These are phyloP conservation scores for Python bivittatus DNA, from an alignment of 2,113 vertebrate genomes.

Conservation along the genomic window DNA sequence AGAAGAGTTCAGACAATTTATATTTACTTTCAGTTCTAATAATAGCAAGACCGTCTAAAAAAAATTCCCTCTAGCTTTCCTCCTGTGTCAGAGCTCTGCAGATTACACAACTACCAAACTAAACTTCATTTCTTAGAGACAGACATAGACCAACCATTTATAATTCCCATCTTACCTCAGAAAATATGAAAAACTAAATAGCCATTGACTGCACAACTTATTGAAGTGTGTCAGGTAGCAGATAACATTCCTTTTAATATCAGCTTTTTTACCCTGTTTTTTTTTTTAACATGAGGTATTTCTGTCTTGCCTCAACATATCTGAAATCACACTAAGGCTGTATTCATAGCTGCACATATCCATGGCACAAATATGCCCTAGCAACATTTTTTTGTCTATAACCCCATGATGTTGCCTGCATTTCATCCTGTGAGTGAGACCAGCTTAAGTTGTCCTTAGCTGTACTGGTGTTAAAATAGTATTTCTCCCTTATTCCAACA, in stretches of 20 bases:
- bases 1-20: background rate
- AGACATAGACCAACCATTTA: no score
- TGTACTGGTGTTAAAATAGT: background rate
- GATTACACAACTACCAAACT: background rate
- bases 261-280: background rate
- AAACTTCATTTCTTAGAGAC: background rate
- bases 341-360: background rate
- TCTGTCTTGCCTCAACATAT: background rate
- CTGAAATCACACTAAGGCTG: background rate
- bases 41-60: background rate
- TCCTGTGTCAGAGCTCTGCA: background rate
- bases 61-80: background rate
- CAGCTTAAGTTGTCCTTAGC: background rate
- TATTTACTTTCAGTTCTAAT: background rate
- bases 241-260: background rate
- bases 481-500: background rate
- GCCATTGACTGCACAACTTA: background rate
- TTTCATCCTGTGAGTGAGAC: background rate
- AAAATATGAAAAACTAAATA: no score
- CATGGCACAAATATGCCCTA: background rate
- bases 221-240: background rate
- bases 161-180: no score
- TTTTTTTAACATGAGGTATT: background rate
- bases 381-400: background rate
- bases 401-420: background rate